A percentile compares a stretch with the other conserved stretches of the same genome.
phyloP scores from a whole-genome alignment of 2,113 vertebrate genomes.

The Camelus bactrianus region DNA sequence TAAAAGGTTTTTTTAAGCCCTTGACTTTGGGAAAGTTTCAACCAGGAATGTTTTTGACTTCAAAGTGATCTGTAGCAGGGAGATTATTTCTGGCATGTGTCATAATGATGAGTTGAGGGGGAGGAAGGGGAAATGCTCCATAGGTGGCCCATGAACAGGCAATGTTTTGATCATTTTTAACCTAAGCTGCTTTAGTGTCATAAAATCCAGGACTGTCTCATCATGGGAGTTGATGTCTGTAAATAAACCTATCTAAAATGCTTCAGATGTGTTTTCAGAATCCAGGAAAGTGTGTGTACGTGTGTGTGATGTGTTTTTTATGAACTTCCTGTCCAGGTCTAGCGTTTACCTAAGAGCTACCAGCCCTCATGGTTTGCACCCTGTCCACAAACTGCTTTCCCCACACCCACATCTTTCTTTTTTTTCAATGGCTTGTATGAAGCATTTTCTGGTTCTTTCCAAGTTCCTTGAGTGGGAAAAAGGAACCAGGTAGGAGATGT shows the following conservation, averaged over 20 bases:
- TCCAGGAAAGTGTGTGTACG: neutral
- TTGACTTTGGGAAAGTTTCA: slow-evolving; percentile 69
- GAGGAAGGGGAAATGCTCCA: neutral
- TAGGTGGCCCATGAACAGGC: neutral
- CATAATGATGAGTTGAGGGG: neutral
- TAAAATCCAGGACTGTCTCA: slow-evolving; percentile 39
- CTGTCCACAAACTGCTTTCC: neutral
- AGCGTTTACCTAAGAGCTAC: neutral
- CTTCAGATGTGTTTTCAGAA: slow-evolving; percentile 41
- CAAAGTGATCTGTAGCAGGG: slow-evolving; percentile 61
- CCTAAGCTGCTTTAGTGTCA: slow-evolving; percentile 21
- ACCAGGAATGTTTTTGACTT: slow-evolving; percentile 71
- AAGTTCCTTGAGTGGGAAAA: neutral
- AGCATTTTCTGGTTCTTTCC: neutral
- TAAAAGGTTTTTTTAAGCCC: slow-evolving; percentile 58
- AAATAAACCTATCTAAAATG: slow-evolving; percentile 34
- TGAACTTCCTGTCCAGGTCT: neutral
- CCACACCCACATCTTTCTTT: neutral
- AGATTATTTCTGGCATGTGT: slow-evolving; percentile 74
- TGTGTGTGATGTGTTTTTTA: neutral
- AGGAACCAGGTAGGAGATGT: neutral
- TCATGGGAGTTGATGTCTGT: neutral
- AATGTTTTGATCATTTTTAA: slow-evolving; percentile 49
- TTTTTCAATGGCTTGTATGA: neutral
- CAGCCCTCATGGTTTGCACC: neutral